Evolutionary conservation across 1,140 invertebrate genomes (phyloP).

Genomic region (Ips typographus): DNA sequence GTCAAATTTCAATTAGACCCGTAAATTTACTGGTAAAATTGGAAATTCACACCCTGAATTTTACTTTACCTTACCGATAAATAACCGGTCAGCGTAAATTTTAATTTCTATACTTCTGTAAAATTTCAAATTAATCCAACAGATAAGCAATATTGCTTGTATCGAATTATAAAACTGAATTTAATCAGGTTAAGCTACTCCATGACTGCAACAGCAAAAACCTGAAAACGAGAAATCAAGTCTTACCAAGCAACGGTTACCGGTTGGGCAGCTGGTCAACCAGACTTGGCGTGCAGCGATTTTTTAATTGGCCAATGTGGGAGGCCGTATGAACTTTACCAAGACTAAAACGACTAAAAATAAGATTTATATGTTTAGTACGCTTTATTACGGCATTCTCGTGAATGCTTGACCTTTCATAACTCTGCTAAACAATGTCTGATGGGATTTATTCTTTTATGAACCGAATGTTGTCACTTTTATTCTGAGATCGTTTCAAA

Average conservation of each 20-base stretch:
- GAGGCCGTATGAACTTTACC: constrained; percentile 32
- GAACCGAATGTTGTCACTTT: no score
- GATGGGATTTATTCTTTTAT: background rate
- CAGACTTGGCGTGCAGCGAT: constrained; percentile 43
- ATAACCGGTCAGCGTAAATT: no score
- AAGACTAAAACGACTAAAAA: constrained; percentile 21
- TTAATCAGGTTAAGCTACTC: no score
- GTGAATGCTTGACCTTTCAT: background rate
- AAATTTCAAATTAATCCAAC: no score
- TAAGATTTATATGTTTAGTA: constrained; percentile 9
- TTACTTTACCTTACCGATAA: no score
- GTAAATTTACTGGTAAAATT: no score
- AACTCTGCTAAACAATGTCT: background rate
- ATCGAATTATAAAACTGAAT: no score
- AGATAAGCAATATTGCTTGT: no score
- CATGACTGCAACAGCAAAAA: background rate
- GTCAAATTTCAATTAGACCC: no score
- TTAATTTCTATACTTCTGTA: no score
- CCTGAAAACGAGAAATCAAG: constrained; percentile 25
- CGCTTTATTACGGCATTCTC: background rate
- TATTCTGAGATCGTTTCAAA: no score
- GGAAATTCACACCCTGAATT: no score
- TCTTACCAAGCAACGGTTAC: constrained; percentile 34
- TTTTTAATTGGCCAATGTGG: constrained; percentile 46
- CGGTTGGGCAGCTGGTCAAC: constrained; percentile 41